phyloP scores from a whole-genome alignment of 2,888 invertebrate species.

The Aphrophora alni region DNA sequence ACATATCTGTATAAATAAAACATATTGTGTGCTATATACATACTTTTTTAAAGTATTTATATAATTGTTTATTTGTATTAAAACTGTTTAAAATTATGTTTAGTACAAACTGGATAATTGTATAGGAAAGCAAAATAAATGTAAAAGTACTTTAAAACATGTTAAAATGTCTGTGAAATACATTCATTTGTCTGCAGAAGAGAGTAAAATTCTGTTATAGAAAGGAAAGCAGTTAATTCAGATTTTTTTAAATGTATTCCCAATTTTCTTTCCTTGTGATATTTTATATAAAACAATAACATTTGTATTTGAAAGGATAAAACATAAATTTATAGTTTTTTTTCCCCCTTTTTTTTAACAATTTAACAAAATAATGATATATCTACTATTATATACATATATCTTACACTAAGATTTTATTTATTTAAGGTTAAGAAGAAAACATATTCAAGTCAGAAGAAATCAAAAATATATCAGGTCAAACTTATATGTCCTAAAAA shows the following conservation, averaged over 20 bases:
- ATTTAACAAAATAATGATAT: too few relatives aligned
- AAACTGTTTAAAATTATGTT: not conserved
- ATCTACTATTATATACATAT: too few relatives aligned
- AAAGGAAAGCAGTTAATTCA: not conserved
- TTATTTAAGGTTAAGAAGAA: too few relatives aligned
- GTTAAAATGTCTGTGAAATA: not conserved
- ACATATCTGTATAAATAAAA: conserved; percentile 6
- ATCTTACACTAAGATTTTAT: too few relatives aligned
- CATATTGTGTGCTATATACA: conserved; percentile 9
- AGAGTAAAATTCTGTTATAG: not conserved
- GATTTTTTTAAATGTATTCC: not conserved
- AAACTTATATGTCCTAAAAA: too few relatives aligned
- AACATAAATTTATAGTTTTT: too few relatives aligned
- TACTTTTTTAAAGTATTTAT: not conserved
- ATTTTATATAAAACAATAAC: too few relatives aligned
- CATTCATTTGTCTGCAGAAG: not conserved
- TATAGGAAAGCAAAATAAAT: not conserved
- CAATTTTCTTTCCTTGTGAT: not conserved
- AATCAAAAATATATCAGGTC: too few relatives aligned
- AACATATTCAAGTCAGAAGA: too few relatives aligned
- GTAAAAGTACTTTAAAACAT: not conserved
- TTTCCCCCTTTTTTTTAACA: too few relatives aligned
- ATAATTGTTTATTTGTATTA: not conserved
- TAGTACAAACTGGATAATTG: conserved; percentile 1
- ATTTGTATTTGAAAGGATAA: too few relatives aligned